phyloP scores from a whole-genome alignment of 2,113 vertebrate species.

The Gavialis gangeticus region DNA sequence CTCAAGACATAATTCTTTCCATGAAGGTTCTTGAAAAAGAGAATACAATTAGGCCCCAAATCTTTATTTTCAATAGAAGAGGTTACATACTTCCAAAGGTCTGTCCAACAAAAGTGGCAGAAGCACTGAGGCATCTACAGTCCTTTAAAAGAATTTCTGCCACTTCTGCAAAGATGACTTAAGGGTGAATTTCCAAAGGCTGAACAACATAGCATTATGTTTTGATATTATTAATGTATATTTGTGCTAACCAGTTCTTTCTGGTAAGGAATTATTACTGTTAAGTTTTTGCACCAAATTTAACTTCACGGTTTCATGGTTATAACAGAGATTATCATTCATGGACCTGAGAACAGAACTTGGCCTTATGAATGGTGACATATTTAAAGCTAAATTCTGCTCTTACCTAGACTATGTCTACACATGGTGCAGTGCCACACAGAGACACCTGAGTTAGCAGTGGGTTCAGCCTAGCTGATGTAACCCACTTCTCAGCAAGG shows the following conservation, averaged over 20 bases:
- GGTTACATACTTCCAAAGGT: neutral
- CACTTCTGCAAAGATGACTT: neutral
- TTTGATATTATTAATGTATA: neutral
- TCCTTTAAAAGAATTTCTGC: neutral
- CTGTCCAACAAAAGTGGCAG: neutral
- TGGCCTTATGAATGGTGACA: neutral
- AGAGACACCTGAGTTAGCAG: too few relatives aligned
- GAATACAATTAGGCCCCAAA: neutral
- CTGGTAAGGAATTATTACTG: neutral
- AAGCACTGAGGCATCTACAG: neutral
- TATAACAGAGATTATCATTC: neutral
- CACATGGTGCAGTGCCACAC: too few relatives aligned
- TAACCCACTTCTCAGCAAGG: too few relatives aligned
- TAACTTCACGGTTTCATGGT: too few relatives aligned
- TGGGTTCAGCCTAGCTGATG: too few relatives aligned
- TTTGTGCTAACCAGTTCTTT: neutral
- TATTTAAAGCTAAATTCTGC: neutral
- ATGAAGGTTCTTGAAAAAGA: neutral
- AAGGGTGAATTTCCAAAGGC: neutral
- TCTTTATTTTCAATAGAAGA: too few relatives aligned
- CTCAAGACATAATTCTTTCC: neutral
- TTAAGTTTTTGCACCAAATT: neutral
- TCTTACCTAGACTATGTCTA: neutral
- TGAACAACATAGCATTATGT: neutral
- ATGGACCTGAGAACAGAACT: neutral